Percentiles rank a stretch among this genome's conserved stretches.
Evolutionary conservation across 2,888 invertebrate species (phyloP).

Genomic region (Prostheceraeus crozeri): DNA sequence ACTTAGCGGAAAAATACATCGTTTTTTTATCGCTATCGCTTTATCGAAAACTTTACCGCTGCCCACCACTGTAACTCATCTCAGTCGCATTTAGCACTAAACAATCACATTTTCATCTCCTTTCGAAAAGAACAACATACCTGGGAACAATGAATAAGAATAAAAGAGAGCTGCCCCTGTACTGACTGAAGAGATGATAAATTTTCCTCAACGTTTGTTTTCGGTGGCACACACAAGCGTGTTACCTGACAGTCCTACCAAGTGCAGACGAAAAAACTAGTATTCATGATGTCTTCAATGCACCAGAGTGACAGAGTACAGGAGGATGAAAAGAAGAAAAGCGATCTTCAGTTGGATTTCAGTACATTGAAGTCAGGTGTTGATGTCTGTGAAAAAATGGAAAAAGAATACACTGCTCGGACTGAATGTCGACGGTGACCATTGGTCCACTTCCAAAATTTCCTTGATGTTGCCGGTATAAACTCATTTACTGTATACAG

Average conservation of each 20-base stretch:
- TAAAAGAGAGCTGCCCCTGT: too few species aligned
- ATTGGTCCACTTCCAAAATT: slow-evolving; percentile 21
- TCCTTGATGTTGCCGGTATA: not conserved
- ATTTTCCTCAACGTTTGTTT: too few species aligned
- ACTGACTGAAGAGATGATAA: too few species aligned
- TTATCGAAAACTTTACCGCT: too few species aligned
- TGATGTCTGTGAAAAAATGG: slow-evolving; percentile 28
- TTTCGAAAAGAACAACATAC: too few species aligned
- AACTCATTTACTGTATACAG: slow-evolving; percentile 15
- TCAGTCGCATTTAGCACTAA: too few species aligned
- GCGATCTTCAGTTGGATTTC: not conserved
- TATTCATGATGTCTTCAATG: slow-evolving; percentile 10
- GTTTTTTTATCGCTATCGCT: too few species aligned
- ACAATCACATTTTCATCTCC: too few species aligned
- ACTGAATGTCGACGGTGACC: slow-evolving; percentile 19
- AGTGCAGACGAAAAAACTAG: slow-evolving; percentile 1
- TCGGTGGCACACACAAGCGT: slow-evolving; percentile 1
- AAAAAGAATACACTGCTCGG: slow-evolving; percentile 24
- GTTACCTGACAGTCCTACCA: slow-evolving; percentile 19
- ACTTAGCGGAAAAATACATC: too few species aligned
- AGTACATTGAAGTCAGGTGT: slow-evolving; percentile 15
- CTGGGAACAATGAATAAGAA: too few species aligned
- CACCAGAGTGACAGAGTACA: not conserved
- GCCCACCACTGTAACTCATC: too few species aligned
- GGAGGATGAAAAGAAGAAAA: not conserved